phyloP scores from a whole-genome alignment of 2,113 vertebrate species.

The Xenopus borealis region DNA sequence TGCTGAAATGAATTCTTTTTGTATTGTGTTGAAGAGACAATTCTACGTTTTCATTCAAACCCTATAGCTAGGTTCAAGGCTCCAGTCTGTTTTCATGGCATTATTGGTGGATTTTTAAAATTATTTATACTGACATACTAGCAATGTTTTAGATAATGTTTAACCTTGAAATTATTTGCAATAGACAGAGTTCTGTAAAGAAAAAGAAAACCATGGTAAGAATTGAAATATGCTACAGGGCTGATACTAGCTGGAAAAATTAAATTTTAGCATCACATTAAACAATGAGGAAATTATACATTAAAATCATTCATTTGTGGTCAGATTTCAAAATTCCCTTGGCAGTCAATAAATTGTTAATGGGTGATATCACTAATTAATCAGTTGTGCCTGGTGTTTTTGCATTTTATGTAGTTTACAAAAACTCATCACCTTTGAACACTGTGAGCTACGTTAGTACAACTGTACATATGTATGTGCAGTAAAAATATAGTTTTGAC shows the following conservation, averaged over 20 bases:
- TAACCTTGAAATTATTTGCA: slow-evolving; percentile 18
- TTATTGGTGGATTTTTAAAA: neutral
- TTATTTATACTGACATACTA: slow-evolving; percentile 11
- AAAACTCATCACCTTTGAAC: neutral
- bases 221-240: no score
- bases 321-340: neutral
- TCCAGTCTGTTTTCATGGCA: neutral
- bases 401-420: neutral
- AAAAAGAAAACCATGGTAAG: no score
- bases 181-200: slow-evolving; percentile 1
- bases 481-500: neutral
- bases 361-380: neutral
- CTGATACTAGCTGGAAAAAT: no score
- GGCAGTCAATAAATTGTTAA: neutral
- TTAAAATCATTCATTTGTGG: no score
- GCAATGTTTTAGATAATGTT: slow-evolving; percentile 9
- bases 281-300: no score
- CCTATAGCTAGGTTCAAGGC: slow-evolving; percentile 12
- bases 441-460: neutral
- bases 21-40: neutral
- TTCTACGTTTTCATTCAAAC: neutral
- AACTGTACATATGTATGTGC: neutral
- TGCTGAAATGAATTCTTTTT: neutral
- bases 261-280: no score
- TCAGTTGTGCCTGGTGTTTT: neutral